Conservation (phyloP, 2,113 vertebrate genomes). For the Synodontis membranacea region DNA sequence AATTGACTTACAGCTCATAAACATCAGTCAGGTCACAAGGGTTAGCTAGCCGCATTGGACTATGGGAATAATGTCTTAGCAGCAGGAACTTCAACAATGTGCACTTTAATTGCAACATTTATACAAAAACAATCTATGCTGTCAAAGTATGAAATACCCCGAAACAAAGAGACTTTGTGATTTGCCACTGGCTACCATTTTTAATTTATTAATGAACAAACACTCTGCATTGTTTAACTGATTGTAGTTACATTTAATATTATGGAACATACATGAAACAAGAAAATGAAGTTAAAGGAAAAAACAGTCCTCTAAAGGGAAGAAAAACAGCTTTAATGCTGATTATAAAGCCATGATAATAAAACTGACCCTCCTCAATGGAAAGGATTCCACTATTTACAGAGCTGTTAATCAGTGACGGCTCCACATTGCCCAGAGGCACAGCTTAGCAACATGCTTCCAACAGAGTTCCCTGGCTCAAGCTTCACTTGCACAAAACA, state of each 20-base stretch:
- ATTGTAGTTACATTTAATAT: background rate
- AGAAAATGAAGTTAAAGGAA: background rate
- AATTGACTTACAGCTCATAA: background rate
- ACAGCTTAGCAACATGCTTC: slow-evolving; percentile 38
- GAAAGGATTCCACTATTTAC: slow-evolving; percentile 25
- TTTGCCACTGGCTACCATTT: background rate
- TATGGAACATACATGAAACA: background rate
- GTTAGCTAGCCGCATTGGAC: background rate
- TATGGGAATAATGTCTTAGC: background rate
- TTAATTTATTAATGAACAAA: background rate
- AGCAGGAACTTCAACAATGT: background rate
- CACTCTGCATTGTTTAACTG: background rate
- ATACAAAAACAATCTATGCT: background rate
- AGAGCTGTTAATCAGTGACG: slow-evolving; percentile 43
- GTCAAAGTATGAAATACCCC: background rate
- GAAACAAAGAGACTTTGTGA: background rate
- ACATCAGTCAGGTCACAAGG: background rate
- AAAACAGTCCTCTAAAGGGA: background rate
- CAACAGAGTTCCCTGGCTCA: slow-evolving; percentile 23
- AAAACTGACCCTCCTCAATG: background rate
- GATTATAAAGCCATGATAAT: background rate
- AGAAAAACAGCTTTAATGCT: slow-evolving; percentile 10
- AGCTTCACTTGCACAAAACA: background rate
- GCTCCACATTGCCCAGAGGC: slow-evolving; percentile 26
- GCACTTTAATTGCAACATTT: background rate